Evolutionary conservation across 1,140 invertebrate species (phyloP).

Genomic region (Camponotus floridanus): DNA sequence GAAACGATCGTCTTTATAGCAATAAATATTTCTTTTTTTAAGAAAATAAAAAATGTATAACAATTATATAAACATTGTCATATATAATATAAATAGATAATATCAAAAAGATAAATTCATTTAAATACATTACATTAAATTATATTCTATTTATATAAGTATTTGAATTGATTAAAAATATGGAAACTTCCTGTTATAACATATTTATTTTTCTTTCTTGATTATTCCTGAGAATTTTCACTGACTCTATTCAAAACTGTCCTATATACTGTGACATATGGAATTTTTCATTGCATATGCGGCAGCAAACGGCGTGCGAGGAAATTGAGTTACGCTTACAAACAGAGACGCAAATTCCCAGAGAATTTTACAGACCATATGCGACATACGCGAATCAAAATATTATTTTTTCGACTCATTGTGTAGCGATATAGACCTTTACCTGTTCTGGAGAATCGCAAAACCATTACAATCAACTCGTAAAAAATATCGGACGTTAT

Average conservation of each 20-base stretch:
- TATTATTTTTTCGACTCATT: conserved; percentile 48
- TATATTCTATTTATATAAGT: background rate
- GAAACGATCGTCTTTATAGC: background rate
- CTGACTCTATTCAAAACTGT: conserved; percentile 8
- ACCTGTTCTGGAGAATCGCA: conserved; percentile 22
- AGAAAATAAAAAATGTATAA: background rate
- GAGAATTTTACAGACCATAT: conserved; percentile 38
- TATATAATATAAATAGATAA: background rate
- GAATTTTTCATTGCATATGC: conserved; percentile 52
- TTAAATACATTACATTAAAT: background rate
- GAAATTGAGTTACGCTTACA: conserved; percentile 56
- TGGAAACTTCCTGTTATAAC: background rate
- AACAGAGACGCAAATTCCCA: conserved; percentile 44
- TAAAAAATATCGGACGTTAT: conserved; percentile 11
- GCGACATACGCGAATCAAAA: conserved; percentile 44
- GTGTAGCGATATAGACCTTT: conserved; percentile 22
- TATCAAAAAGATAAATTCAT: background rate
- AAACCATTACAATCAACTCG: conserved; percentile 14
- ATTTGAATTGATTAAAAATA: background rate
- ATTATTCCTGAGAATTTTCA: background rate
- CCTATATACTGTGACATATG: background rate
- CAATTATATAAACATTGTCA: background rate
- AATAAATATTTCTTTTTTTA: background rate
- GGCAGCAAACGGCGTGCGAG: conserved; percentile 25
- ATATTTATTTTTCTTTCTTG: conserved; percentile 12